Base-by-base conservation (phyloP, 2,113 vertebrate genomes). In the Climacteris rufus region DNA sequence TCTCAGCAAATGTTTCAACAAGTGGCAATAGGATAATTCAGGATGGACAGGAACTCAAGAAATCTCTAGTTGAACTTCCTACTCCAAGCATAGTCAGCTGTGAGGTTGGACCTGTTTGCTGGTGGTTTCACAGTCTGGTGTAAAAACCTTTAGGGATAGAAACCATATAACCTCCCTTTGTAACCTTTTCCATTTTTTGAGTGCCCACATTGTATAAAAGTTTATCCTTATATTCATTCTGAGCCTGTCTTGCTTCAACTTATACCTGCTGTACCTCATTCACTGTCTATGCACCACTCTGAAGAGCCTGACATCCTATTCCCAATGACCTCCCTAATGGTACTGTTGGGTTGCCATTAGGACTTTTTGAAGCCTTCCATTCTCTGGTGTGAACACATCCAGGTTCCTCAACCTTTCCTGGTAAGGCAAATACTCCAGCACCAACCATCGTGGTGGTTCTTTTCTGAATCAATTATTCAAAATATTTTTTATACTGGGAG, bases 191-290 rank as follows among this genome's bases (percentile, higher is more conserved):
- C 31, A 37, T 53, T 4, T 2, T 60, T 30, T 53, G 9, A 74
- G 28, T 89, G 35, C 5, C 11, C 3, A 33, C 31, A 40, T 49
- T 70, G 13, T 65, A 39, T 61, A 44, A 49, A 70, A 33, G 7
- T 33, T 70, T 65, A 33, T 74, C 7, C 1, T 74, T 44, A 15
- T 71, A 52, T 21, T 6, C 30, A 56, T 3, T 47, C 23, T 64
- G 39, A 80, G 8, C 9, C 6, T 54, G 13, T 79, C 33, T 72
- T 90, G 13, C 30, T 88, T 66, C 56, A 82, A 13, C 0, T 90
- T 53, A 13, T 8, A 4, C 4, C 0, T 53, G 33, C 15, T 47
- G 13, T 27, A 28, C 33, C 6, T 74, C 2, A 2, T 47, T 12
- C 9, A 27, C 8, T 11, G 37, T 47, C 15, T 39, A 5, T 15